Evolutionary conservation across 1,140 invertebrate genomes (phyloP).

Genomic region (Drosophila tropicalis): DNA sequence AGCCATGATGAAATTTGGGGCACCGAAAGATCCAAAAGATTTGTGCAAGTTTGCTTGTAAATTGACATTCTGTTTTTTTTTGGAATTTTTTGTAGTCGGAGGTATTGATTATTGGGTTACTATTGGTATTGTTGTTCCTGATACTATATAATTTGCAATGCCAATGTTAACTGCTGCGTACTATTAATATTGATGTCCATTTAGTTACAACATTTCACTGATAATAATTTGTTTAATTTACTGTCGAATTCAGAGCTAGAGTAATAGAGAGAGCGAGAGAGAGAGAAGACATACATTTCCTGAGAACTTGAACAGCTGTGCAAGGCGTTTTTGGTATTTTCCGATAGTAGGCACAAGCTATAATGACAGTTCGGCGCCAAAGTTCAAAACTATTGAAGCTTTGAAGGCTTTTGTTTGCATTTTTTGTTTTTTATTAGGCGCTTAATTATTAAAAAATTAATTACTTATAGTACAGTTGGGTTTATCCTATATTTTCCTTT

Average conservation of each 20-base stretch:
- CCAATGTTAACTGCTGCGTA: conserved; percentile 5
- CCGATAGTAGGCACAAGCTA: neutral
- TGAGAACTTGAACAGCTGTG: neutral
- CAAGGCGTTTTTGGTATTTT: conserved; percentile 19
- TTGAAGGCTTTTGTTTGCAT: conserved; percentile 23
- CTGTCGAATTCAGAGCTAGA: conserved; percentile 1
- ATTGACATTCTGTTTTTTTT: conserved; percentile 32
- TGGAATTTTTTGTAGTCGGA: neutral
- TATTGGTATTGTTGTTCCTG: neutral
- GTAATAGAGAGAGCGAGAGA: neutral
- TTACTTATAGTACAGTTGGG: conserved; percentile 72
- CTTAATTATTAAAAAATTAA: conserved; percentile 66
- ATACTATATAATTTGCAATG: neutral
- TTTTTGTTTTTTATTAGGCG: conserved; percentile 61
- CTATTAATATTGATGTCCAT: neutral
- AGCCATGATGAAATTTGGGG: conserved; percentile 87
- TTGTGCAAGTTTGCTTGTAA: conserved; percentile 75
- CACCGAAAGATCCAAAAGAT: conserved; percentile 78
- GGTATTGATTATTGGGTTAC: neutral
- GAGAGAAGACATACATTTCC: neutral
- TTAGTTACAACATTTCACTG: conserved; percentile 20
- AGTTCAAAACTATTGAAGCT: conserved; percentile 9
- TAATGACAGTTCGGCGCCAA: neutral
- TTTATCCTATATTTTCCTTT: conserved; percentile 38
- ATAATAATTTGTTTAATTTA: conserved; percentile 47